Conservation (phyloP, 2,888 invertebrate species). For the Phaonia tiefii region DNA sequence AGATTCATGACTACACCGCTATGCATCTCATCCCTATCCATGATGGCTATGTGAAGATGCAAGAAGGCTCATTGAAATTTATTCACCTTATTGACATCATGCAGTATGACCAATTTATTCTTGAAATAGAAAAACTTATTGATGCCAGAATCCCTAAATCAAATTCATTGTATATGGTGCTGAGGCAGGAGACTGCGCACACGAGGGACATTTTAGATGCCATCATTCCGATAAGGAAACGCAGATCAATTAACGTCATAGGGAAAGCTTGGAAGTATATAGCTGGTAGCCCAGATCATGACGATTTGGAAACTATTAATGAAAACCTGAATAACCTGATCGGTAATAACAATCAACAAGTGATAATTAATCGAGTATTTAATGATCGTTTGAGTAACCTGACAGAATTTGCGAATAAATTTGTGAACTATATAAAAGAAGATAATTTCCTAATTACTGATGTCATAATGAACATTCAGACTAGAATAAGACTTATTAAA, state of each 20-base stretch:
- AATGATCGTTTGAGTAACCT: slow-evolving; percentile 4
- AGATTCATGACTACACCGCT: slow-evolving; percentile 36
- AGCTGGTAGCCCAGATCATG: slow-evolving; percentile 29
- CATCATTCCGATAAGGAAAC: slow-evolving; percentile 18
- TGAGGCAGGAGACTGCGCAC: slow-evolving; percentile 20
- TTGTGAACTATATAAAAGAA: slow-evolving; percentile 16
- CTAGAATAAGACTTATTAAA: slow-evolving; percentile 23
- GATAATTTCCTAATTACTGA: slow-evolving; percentile 12
- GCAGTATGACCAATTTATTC: slow-evolving; percentile 19
- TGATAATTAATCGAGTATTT: too few species aligned
- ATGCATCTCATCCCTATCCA: slow-evolving; percentile 13
- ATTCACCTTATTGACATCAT: slow-evolving; percentile 27
- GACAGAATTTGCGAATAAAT: slow-evolving; percentile 4
- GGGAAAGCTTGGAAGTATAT: too few species aligned
- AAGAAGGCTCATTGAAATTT: slow-evolving; percentile 22
- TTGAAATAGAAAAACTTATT: slow-evolving; percentile 7
- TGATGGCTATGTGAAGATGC: slow-evolving; percentile 24
- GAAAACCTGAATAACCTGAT: not conserved
- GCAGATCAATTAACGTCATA: slow-evolving; percentile 2
- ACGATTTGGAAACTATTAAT: slow-evolving; percentile 18
- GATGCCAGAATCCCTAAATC: slow-evolving; percentile 31
- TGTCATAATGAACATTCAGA: slow-evolving; percentile 16
- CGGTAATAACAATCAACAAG: slow-evolving; percentile 31
- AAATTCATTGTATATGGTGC: slow-evolving; percentile 24
- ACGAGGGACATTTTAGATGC: slow-evolving; percentile 14